A percentile compares a stretch with the other conserved stretches of the same genome.
Conservation (phyloP, 2,797 vertebrate genomes). For the Poeciliopsis presidionis region DNA sequence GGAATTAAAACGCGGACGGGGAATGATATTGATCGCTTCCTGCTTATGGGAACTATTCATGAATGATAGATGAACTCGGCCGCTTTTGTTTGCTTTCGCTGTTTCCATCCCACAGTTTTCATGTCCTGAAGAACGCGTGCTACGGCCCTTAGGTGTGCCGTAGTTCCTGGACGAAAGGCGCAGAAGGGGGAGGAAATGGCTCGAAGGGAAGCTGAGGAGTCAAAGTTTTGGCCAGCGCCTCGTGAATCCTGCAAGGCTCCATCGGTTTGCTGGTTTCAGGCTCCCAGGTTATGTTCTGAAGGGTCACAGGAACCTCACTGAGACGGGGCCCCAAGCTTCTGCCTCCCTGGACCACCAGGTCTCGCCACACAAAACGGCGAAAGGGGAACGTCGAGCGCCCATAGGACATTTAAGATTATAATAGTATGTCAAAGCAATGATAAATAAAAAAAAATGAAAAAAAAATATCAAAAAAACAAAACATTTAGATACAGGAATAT, state of each 20-base stretch:
- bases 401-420: background rate
- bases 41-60: slow-evolving; percentile 61
- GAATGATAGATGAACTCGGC: slow-evolving; percentile 63
- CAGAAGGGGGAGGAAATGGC: slow-evolving; percentile 42
- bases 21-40: slow-evolving; percentile 59
- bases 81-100: slow-evolving; percentile 31
- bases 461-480: background rate
- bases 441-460: too few species aligned
- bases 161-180: slow-evolving; percentile 25
- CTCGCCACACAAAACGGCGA: slow-evolving; percentile 38
- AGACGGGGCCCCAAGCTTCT: slow-evolving; percentile 40
- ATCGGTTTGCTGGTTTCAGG: slow-evolving; percentile 64
- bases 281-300: slow-evolving; percentile 74
- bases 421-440: background rate
- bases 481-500: background rate
- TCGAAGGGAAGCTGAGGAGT: slow-evolving; percentile 56
- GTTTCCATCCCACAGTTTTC: slow-evolving; percentile 10
- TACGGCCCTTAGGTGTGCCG: slow-evolving; percentile 12
- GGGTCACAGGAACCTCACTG: slow-evolving; percentile 67
- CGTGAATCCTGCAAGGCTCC: slow-evolving; percentile 74
- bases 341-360: slow-evolving; percentile 57
- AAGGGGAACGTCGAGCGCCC: slow-evolving; percentile 39
- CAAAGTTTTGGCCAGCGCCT: slow-evolving; percentile 54
- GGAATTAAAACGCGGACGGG: slow-evolving; percentile 32
- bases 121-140: slow-evolving; percentile 25